Conservation (phyloP, 2,113 vertebrate species). For the Brachionichthys hirsutus region DNA sequence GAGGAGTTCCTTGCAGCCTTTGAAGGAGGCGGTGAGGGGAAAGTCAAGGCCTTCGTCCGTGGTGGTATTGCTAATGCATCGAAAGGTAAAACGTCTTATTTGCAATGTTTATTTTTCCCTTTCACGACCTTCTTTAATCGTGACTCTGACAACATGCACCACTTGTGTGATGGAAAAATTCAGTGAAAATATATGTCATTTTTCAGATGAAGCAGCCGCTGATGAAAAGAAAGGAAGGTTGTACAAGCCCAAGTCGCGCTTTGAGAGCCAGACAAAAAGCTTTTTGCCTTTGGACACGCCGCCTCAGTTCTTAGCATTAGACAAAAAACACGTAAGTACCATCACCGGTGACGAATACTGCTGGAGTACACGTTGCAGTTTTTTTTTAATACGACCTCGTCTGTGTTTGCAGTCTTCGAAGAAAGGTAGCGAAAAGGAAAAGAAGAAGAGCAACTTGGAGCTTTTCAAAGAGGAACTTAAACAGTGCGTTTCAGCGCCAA, state of each 20-base stretch:
- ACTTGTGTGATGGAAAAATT: background rate
- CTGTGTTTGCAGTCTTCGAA: constrained; percentile 82
- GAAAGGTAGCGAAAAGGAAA: constrained; percentile 92
- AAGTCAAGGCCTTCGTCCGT: constrained; percentile 97
- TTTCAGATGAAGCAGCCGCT: constrained; percentile 86
- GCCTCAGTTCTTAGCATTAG: constrained; percentile 87
- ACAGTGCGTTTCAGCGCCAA: constrained; percentile 82
- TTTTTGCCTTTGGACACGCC: constrained; percentile 88
- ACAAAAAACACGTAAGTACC: constrained; percentile 91
- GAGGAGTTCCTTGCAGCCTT: constrained; percentile 99
- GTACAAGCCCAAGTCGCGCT: constrained; percentile 94
- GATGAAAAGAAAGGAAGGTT: constrained; percentile 97
- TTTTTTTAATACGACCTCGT: background rate
- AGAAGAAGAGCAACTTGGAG: constrained; percentile 99
- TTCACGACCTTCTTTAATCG: background rate
- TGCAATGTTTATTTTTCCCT: background rate
- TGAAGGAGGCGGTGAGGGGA: constrained; percentile 94
- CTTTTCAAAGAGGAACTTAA: constrained; percentile 99
- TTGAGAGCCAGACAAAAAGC: constrained; percentile 82
- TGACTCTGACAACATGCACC: background rate
- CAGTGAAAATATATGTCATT: background rate
- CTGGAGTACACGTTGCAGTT: background rate
- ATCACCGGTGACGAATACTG: background rate
- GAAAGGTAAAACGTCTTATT: constrained; percentile 80
- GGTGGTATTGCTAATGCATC: constrained; percentile 96